Evolutionary conservation across 2,888 invertebrate genomes (phyloP), one percentile per base, ranked within the genome.

Genomic region (Heterodera filipjevi): DNA sequence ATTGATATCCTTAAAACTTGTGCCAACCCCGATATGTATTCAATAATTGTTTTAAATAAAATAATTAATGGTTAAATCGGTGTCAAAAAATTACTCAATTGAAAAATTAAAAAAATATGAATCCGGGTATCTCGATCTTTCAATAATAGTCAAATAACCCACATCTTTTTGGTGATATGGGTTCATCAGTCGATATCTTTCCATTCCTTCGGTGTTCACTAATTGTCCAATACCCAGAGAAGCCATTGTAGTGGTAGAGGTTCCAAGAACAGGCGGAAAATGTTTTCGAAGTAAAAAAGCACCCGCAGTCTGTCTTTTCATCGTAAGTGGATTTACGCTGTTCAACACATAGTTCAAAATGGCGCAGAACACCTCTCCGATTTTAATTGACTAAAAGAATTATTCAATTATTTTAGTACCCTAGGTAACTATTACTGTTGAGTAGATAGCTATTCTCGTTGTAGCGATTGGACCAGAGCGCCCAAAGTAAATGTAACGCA

Each of bases 21-120:
- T 16, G 3, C 27, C 22, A 32, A 19, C 19, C 32, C 76, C 12
- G 76, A 76, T 76, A 74, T 76, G 27, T 76, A 44, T 76, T 77
- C 64, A 16, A 76, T 32, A 1, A 74, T n/a, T 39, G 5, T 70
- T 77, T n/a, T 71, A 12, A 22, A 30, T 27, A 71, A 71, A 71
- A 71, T 30, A 30, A 12, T 46, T 12, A 71, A 71, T 44, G 12
- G 39, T n/a, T 44, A 30, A 35, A 68, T 22, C 19, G n/a, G 1
- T 19, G n/a, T 14, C 35, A 68, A n/a, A 19, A 5, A 35, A 6
- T 72, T 32, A 22, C 8, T 72, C 35, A 46, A 72, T 72, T 44
- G 32, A 72, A 39, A 72, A 39, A 72, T 19, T 49, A 49, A 49
- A 49, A 49, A 16, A 49, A 49, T 49, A 49, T 6, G 3, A 49